Percentiles rank a stretch among this genome's conserved stretches.
These are phyloP conservation scores for Prochilodus magdalenae DNA, from an alignment of 2,113 vertebrate species.

Conservation along the genomic window DNA sequence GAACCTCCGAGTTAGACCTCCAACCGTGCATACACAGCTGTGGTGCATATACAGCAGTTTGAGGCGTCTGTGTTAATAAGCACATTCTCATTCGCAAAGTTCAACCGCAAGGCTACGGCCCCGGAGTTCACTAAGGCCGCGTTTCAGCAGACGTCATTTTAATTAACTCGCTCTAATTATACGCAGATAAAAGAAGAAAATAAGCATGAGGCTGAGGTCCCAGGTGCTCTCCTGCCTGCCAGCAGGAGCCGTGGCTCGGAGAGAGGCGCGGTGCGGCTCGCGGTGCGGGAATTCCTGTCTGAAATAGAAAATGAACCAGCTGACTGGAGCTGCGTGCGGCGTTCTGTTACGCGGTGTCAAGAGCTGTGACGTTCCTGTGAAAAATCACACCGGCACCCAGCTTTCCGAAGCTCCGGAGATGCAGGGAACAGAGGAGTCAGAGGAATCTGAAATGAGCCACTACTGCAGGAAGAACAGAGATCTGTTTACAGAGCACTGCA, in stretches of 20 bases:
- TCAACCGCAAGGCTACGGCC: background rate
- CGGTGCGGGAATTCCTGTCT: conserved; percentile 19
- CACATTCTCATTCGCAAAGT: background rate
- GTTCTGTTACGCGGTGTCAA: background rate
- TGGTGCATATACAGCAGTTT: background rate
- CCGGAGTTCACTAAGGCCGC: background rate
- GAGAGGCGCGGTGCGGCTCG: background rate
- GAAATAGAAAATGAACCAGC: conserved; percentile 33
- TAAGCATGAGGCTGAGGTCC: background rate
- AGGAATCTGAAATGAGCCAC: background rate
- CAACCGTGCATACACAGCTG: background rate
- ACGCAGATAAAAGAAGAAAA: background rate
- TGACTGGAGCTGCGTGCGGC: conserved; percentile 4
- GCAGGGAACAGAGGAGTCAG: background rate
- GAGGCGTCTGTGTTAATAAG: background rate
- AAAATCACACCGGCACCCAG: background rate
- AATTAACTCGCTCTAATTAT: background rate
- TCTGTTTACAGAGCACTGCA: background rate
- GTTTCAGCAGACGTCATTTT: background rate
- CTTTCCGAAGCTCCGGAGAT: background rate
- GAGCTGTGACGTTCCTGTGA: background rate
- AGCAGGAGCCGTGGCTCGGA: background rate
- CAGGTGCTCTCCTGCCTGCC: background rate
- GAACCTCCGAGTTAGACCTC: background rate
- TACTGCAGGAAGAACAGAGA: background rate